These are phyloP conservation scores for Anolis sagrei DNA, from an alignment of 2,113 vertebrate species.

Conservation along the genomic window DNA sequence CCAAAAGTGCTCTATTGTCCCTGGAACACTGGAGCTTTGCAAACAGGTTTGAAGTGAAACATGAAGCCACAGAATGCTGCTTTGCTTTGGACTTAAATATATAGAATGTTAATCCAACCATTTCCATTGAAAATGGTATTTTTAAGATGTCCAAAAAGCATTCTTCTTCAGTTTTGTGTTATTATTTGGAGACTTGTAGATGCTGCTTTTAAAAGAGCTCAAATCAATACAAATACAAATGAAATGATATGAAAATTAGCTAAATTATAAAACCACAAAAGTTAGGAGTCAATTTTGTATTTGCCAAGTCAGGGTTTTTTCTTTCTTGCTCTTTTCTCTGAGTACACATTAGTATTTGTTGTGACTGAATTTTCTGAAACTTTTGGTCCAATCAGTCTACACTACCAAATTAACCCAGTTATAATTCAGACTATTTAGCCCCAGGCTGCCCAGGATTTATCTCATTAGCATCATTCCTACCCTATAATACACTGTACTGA, in stretches of 20 bases:
- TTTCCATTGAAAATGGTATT: background rate
- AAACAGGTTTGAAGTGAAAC: background rate
- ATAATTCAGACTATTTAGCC: too few species aligned
- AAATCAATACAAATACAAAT: background rate
- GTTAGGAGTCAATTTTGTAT: background rate
- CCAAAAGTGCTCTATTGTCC: conserved; percentile 17
- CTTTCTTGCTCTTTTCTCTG: background rate
- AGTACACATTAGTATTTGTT: too few species aligned
- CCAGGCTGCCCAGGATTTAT: too few species aligned
- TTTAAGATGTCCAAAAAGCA: background rate
- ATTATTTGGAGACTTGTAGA: background rate
- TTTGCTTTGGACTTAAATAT: conserved; percentile 18
- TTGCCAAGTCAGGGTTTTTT: background rate
- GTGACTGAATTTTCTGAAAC: background rate
- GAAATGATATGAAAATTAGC: background rate
- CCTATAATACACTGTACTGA: too few species aligned
- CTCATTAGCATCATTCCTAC: too few species aligned
- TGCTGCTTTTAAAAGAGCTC: background rate
- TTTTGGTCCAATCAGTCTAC: background rate
- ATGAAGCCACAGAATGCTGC: background rate
- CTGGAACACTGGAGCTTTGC: conserved; percentile 29
- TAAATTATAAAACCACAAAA: background rate
- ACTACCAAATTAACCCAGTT: too few species aligned
- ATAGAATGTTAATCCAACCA: background rate
- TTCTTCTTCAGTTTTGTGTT: background rate